Evolutionary conservation across 2,888 invertebrate genomes (phyloP).

Genomic region (Agrilus mali): DNA sequence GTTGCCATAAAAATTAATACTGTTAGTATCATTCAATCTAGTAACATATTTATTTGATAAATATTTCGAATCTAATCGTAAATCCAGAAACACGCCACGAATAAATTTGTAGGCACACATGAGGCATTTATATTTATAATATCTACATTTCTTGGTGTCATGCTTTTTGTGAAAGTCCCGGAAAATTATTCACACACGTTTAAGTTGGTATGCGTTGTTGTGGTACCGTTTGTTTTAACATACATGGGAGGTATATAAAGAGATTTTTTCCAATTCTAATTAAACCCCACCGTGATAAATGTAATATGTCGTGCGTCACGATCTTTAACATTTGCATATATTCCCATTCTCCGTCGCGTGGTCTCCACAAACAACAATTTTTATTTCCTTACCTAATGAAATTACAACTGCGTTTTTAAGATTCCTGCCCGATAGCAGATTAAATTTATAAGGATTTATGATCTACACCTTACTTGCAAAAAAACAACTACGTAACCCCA

Average conservation of each 20-base stretch:
- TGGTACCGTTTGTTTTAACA: too few relatives aligned
- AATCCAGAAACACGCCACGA: too few relatives aligned
- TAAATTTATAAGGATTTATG: not conserved
- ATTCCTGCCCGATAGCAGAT: not conserved
- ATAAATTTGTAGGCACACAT: not conserved
- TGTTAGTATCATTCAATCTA: too few relatives aligned
- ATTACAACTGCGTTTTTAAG: not conserved
- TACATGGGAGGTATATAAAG: not conserved
- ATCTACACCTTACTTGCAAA: too few relatives aligned
- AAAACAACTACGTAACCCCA: too few relatives aligned
- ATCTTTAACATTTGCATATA: constrained; percentile 20
- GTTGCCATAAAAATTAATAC: too few relatives aligned
- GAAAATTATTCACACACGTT: not conserved
- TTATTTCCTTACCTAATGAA: constrained; percentile 3
- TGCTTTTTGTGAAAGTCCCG: not conserved
- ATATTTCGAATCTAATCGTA: too few relatives aligned
- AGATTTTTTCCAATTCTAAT: constrained; percentile 4
- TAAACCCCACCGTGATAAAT: constrained; percentile 10
- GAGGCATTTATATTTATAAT: too few relatives aligned
- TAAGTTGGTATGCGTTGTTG: too few relatives aligned
- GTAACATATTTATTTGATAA: too few relatives aligned
- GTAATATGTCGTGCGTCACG: constrained; percentile 21
- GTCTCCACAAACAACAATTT: constrained; percentile 8
- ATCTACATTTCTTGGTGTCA: too few relatives aligned
- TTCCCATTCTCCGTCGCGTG: constrained; percentile 16